A percentile compares a stretch with the other conserved stretches of the same genome.
Conservation (phyloP, 1,140 invertebrate genomes). For the Samia ricini region DNA sequence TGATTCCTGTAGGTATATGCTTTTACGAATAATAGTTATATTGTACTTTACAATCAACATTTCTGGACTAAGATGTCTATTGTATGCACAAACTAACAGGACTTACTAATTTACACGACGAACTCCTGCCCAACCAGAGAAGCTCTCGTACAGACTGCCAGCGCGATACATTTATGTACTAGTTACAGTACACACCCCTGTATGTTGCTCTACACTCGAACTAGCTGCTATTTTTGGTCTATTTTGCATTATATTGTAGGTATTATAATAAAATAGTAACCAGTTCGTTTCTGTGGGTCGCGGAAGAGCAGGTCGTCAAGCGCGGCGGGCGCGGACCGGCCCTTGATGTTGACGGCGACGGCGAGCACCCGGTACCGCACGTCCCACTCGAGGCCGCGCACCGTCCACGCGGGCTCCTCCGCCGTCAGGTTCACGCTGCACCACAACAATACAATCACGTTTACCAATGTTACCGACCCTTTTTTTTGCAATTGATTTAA, state of each 20-base stretch:
- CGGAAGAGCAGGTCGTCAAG: slow-evolving; percentile 87
- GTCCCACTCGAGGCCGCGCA: slow-evolving; percentile 86
- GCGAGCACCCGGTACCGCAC: slow-evolving; percentile 86
- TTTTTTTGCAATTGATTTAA: too few species aligned
- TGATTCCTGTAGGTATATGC: too few species aligned
- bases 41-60: too few species aligned
- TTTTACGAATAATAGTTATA: too few species aligned
- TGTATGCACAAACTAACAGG: too few species aligned
- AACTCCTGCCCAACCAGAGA: background rate
- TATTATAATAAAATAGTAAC: slow-evolving; percentile 71
- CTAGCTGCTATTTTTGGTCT: background rate
- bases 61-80: too few species aligned
- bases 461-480: too few species aligned
- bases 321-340: slow-evolving; percentile 83
- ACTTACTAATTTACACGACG: too few species aligned
- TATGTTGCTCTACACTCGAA: background rate
- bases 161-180: too few species aligned
- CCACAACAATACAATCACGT: background rate
- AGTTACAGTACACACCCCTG: background rate
- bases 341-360: slow-evolving; percentile 88
- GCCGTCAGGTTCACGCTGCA: slow-evolving; percentile 82
- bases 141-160: background rate
- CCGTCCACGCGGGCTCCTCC: slow-evolving; percentile 82
- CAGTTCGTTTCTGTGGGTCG: slow-evolving; percentile 89
- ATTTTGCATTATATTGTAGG: too few species aligned